These are phyloP conservation scores for Cryptophagus acutangulus DNA, from an alignment of 2,888 invertebrate genomes.

Conservation along the genomic window DNA sequence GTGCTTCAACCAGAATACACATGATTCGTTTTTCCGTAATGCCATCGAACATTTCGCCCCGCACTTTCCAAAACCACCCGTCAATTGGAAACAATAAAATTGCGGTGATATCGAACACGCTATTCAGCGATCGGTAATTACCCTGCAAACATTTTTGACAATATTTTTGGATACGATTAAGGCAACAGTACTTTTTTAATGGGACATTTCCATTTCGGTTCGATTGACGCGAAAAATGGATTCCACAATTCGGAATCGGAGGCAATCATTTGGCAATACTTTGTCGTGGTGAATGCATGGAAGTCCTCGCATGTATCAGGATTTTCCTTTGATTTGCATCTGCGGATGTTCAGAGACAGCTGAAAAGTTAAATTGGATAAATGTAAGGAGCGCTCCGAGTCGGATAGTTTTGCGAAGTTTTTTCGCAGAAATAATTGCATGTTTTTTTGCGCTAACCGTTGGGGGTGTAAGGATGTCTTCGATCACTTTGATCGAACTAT, in stretches of 20 bases:
- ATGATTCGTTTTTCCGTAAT: conserved; percentile 18
- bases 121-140: conserved; percentile 16
- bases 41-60: conserved; percentile 19
- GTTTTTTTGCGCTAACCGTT: conserved; percentile 7
- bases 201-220: conserved; percentile 21
- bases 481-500: conserved; percentile 14
- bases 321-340: conserved; percentile 22
- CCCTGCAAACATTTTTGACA: conserved; percentile 17
- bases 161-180: neutral
- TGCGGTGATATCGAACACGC: conserved; percentile 19
- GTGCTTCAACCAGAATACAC: conserved; percentile 21
- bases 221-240: conserved; percentile 15
- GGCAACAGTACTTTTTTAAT: conserved; percentile 18
- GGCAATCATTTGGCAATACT: conserved; percentile 20
- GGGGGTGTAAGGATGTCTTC: conserved; percentile 16
- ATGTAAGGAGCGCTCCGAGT: too few relatives aligned
- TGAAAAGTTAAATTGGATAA: conserved; percentile 10
- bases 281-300: conserved; percentile 17
- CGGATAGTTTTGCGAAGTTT: too few relatives aligned
- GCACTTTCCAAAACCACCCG: conserved; percentile 23
- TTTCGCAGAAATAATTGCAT: conserved; percentile 3
- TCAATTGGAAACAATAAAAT: conserved; percentile 24
- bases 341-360: conserved; percentile 15
- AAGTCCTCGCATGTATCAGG: conserved; percentile 23
- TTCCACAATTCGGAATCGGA: conserved; percentile 17